Evolutionary conservation across 1,140 invertebrate genomes (phyloP).

Genomic region (Chymomyza costata): DNA sequence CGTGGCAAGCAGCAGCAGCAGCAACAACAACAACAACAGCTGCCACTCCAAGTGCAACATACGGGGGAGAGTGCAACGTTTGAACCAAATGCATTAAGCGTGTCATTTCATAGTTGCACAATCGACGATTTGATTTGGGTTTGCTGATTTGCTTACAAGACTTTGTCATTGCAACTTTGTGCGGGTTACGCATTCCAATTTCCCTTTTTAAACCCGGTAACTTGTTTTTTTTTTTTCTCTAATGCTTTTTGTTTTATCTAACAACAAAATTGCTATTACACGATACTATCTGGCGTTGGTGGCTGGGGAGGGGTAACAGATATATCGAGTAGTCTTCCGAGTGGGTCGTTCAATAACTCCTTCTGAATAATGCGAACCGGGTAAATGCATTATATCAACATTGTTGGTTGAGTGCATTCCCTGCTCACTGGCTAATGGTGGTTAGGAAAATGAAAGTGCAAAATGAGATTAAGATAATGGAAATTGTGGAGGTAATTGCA

Average conservation of each 20-base stretch:
- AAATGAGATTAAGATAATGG: too few species aligned
- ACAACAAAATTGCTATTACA: conserved; percentile 19
- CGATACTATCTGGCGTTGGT: not conserved
- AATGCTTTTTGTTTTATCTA: too few species aligned
- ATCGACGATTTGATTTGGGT: conserved; percentile 58
- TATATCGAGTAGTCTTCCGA: too few species aligned
- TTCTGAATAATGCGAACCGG: not conserved
- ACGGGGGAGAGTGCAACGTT: conserved; percentile 2
- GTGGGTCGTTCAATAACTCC: too few species aligned
- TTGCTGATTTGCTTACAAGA: conserved; percentile 31
- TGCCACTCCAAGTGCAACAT: not conserved
- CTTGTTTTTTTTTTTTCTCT: too few species aligned
- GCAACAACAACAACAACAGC: not conserved
- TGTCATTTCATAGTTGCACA: conserved; percentile 67
- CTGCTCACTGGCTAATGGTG: not conserved
- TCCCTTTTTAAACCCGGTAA: too few species aligned
- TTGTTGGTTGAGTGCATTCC: conserved; percentile 8
- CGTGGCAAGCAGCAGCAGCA: conserved; percentile 37
- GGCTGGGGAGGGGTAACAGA: not conserved
- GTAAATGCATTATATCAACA: too few species aligned
- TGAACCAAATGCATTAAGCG: conserved; percentile 60
- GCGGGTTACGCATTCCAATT: conserved; percentile 56
- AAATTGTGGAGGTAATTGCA: too few species aligned
- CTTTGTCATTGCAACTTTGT: conserved; percentile 7
- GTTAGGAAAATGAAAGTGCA: too few species aligned